These are phyloP conservation scores for Habropoda laboriosa DNA, from an alignment of 1,140 invertebrate species.

Conservation along the genomic window DNA sequence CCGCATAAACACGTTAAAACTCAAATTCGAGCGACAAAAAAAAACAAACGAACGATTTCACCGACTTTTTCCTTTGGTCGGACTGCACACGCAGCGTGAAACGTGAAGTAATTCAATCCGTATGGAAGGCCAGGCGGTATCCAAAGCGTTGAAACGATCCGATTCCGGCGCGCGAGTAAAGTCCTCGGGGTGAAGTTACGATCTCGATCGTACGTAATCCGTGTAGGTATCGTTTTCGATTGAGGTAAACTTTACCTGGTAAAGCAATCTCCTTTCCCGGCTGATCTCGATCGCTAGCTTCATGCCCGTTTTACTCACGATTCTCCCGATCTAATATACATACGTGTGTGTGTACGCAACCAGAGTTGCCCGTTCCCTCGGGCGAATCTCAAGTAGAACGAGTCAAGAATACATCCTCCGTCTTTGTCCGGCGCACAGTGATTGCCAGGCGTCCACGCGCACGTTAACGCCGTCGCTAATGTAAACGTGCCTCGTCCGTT, in stretches of 20 bases:
- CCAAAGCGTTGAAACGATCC: slow-evolving; percentile 36
- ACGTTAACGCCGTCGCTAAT: slow-evolving; percentile 5
- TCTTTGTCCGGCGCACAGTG: background rate
- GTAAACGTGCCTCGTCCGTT: slow-evolving; percentile 11
- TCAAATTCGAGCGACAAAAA: background rate
- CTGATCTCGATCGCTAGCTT: slow-evolving; percentile 21
- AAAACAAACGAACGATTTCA: background rate
- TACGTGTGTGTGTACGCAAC: background rate
- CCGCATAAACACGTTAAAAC: too few relatives aligned
- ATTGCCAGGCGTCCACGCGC: background rate
- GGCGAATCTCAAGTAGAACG: slow-evolving; percentile 27
- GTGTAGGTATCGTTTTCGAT: slow-evolving; percentile 59
- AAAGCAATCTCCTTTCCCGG: slow-evolving; percentile 21
- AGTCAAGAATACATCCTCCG: slow-evolving; percentile 29
- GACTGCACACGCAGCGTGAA: background rate
- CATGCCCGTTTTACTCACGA: slow-evolving; percentile 32
- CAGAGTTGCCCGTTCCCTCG: background rate
- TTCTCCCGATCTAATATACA: slow-evolving; percentile 31
- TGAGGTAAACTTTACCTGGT: too few relatives aligned
- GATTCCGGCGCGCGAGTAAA: slow-evolving; percentile 56
- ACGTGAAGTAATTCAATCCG: slow-evolving; percentile 48
- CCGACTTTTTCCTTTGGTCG: background rate
- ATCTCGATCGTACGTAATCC: slow-evolving; percentile 47
- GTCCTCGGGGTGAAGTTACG: slow-evolving; percentile 64
- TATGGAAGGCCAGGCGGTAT: slow-evolving; percentile 1